A percentile compares a stretch with the other conserved stretches of the same genome.
These are phyloP conservation scores for Torymus aiolomorphi DNA, from an alignment of 2,888 invertebrate genomes.

Conservation along the genomic window DNA sequence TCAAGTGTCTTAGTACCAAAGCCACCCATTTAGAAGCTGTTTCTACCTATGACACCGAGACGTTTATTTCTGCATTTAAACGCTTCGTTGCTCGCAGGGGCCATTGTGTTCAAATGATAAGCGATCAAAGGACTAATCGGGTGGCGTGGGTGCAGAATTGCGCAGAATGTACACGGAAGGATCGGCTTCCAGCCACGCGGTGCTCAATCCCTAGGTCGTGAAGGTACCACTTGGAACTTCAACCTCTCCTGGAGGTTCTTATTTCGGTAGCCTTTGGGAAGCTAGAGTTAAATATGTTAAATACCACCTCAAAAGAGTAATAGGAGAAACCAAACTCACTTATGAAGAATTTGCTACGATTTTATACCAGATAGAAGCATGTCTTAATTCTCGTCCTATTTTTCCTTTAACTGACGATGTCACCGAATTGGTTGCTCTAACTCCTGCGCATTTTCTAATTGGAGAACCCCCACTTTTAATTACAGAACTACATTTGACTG, in stretches of 20 bases:
- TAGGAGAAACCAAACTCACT: background rate
- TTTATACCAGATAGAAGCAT: no score
- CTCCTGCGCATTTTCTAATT: no score
- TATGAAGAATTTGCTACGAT: background rate
- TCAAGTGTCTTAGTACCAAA: constrained; percentile 53
- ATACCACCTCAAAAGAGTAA: constrained; percentile 7
- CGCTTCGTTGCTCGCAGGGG: background rate
- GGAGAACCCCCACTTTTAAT: background rate
- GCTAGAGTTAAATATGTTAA: no score
- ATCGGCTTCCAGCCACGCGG: background rate
- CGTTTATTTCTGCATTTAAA: background rate
- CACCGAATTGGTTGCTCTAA: background rate
- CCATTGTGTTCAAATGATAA: background rate
- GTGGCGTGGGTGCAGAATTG: no score
- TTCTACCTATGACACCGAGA: background rate
- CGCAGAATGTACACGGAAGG: background rate
- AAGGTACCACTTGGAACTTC: background rate
- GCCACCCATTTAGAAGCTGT: constrained; percentile 13
- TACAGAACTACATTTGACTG: background rate
- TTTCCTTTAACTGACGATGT: no score
- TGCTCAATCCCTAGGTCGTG: background rate
- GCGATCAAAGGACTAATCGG: background rate
- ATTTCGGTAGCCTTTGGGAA: background rate
- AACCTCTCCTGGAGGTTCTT: background rate
- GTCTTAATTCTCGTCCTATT: no score